phyloP scores from a whole-genome alignment of 2,113 vertebrate genomes.

The Crocuta crocuta region DNA sequence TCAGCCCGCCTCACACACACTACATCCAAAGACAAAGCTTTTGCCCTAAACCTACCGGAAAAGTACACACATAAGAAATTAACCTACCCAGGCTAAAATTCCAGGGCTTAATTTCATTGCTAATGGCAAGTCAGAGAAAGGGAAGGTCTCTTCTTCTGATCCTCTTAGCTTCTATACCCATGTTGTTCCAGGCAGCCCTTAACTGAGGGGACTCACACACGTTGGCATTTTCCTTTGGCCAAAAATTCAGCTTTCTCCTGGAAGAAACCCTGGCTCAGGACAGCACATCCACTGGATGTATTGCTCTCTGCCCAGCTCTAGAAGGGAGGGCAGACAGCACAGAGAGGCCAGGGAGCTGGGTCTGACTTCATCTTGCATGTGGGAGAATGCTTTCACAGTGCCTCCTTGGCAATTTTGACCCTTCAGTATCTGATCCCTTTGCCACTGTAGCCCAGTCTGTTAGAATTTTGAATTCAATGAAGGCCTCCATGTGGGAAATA shows the following conservation, averaged over 20 bases:
- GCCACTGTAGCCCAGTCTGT: neutral
- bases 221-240: neutral
- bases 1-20: neutral
- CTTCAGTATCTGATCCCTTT: neutral
- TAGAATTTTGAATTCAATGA: neutral
- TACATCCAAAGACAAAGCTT: neutral
- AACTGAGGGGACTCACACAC: neutral
- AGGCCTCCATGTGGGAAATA: neutral
- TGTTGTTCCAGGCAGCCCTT: neutral
- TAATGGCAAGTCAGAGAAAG: neutral
- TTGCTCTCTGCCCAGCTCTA: neutral
- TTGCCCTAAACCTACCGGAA: neutral
- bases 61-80: neutral
- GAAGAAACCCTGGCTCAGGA: slow-evolving; percentile 13
- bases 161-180: neutral
- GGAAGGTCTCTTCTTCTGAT: neutral
- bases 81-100: neutral
- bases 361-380: neutral
- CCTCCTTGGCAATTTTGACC: neutral
- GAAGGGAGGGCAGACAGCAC: neutral
- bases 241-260: slow-evolving; percentile 1
- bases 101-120: neutral
- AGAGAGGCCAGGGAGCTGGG: neutral
- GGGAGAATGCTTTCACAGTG: neutral
- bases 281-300: neutral